phyloP scores from a whole-genome alignment of 2,888 invertebrate genomes.

The Caenorhabditis sinica region DNA sequence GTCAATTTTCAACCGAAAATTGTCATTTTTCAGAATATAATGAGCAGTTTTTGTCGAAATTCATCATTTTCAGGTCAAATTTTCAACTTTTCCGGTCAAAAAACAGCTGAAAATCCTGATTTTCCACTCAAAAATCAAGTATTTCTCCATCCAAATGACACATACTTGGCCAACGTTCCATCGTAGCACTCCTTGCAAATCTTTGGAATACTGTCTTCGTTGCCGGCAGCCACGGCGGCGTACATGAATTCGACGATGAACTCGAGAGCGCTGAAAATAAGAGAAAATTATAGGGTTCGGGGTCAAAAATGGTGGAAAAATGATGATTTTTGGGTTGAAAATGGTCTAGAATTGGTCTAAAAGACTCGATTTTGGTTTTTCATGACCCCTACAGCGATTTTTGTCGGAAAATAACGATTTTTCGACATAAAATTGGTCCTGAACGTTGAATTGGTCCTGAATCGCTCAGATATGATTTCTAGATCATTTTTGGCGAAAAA shows the following conservation, averaged over 20 bases:
- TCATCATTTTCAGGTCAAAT: background rate
- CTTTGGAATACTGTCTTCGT: constrained; percentile 66
- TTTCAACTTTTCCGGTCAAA: background rate
- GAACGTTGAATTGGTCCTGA: too few species aligned
- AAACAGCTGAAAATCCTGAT: background rate
- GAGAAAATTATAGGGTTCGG: too few species aligned
- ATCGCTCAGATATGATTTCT: too few species aligned
- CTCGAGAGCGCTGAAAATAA: constrained; percentile 66
- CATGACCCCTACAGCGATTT: too few species aligned
- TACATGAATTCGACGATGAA: constrained; percentile 71
- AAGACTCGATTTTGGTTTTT: too few species aligned
- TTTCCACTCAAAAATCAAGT: background rate
- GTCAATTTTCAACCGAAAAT: background rate
- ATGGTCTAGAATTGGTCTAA: too few species aligned
- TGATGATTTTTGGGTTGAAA: background rate
- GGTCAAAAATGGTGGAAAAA: too few species aligned
- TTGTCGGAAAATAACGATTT: too few species aligned
- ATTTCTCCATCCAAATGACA: background rate
- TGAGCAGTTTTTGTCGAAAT: too few species aligned
- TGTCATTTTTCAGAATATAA: background rate
- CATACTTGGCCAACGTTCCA: constrained; percentile 68
- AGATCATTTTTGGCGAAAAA: too few species aligned
- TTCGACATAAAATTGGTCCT: too few species aligned
- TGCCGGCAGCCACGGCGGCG: constrained; percentile 34
- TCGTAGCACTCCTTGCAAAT: constrained; percentile 72